Evolutionary conservation across 2,113 vertebrate species (phyloP).

Genomic region (Seriola dumerili): DNA sequence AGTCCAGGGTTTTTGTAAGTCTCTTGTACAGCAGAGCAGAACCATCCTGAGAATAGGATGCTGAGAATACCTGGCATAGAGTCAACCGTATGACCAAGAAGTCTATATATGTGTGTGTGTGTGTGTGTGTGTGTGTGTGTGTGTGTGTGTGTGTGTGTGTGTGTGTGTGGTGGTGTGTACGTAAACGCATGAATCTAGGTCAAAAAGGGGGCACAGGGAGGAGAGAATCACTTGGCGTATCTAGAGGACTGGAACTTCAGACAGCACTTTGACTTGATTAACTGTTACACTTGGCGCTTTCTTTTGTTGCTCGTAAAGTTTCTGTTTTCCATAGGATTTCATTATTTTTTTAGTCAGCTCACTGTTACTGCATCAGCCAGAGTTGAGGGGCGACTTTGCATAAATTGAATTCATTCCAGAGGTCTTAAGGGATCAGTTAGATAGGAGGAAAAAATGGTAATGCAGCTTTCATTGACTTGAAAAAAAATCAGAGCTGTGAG

Average conservation of each 20-base stretch:
- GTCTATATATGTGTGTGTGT: slow-evolving; percentile 16
- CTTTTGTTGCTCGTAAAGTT: not conserved
- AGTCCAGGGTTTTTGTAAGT: not conserved
- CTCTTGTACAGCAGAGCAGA: slow-evolving; percentile 30
- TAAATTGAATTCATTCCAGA: slow-evolving; percentile 35
- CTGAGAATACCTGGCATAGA: slow-evolving; percentile 47
- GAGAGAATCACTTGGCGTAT: slow-evolving; percentile 1
- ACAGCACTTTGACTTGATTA: slow-evolving; percentile 11
- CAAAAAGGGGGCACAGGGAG: slow-evolving; percentile 41
- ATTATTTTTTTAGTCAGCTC: not conserved
- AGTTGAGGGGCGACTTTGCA: slow-evolving; percentile 15
- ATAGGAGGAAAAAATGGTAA: slow-evolving; percentile 1
- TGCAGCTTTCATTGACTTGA: slow-evolving; percentile 17
- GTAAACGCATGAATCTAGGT: slow-evolving; percentile 48
- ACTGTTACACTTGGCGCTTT: not conserved
- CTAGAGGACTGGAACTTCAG: slow-evolving; percentile 10
- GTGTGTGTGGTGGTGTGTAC: slow-evolving; percentile 16
- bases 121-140: slow-evolving; percentile 31
- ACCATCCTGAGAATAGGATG: slow-evolving; percentile 26
- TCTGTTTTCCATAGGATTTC: not conserved
- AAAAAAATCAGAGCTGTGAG: slow-evolving; percentile 20
- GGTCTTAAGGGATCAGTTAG: slow-evolving; percentile 29
- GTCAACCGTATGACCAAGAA: slow-evolving; percentile 41
- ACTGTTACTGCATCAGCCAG: slow-evolving; percentile 14
- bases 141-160: slow-evolving; percentile 29